Conservation (phyloP, 2,888 invertebrate genomes). For the Tetramorium bicarinatum region DNA sequence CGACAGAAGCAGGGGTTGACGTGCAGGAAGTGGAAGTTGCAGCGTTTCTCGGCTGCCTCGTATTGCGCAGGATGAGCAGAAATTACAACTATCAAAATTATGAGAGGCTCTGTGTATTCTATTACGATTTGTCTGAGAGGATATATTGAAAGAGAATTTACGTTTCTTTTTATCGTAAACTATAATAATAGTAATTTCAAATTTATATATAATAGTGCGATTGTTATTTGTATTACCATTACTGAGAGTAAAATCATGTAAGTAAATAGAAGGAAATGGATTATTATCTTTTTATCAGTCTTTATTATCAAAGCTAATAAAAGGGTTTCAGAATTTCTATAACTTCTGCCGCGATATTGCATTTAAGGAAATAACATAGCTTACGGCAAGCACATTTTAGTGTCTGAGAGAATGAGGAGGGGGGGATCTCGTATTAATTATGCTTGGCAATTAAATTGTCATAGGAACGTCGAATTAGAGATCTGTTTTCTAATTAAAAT, state of each 20-base stretch:
- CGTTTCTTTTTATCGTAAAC: background rate
- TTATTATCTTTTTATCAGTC: slow-evolving; percentile 13
- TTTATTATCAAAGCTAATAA: slow-evolving; percentile 18
- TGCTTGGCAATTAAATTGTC: slow-evolving; percentile 68
- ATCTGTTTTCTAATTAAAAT: slow-evolving; percentile 75
- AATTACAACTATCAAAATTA: slow-evolving; percentile 32
- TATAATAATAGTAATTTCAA: slow-evolving; percentile 6
- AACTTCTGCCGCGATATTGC: slow-evolving; percentile 10
- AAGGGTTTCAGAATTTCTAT: background rate
- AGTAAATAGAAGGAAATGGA: background rate
- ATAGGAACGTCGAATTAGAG: slow-evolving; percentile 66
- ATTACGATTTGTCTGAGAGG: slow-evolving; percentile 8
- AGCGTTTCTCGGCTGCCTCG: slow-evolving; percentile 71
- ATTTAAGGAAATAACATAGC: slow-evolving; percentile 29
- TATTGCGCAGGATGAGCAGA: slow-evolving; percentile 13
- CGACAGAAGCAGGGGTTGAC: slow-evolving; percentile 77
- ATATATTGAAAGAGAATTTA: background rate
- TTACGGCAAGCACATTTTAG: slow-evolving; percentile 15
- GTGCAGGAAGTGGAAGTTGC: slow-evolving; percentile 76
- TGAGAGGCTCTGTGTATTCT: background rate
- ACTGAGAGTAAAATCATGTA: background rate
- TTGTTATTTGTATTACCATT: background rate
- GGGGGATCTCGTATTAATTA: slow-evolving; percentile 53
- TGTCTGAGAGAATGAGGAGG: slow-evolving; percentile 18
- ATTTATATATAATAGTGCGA: background rate